Evolutionary conservation across 2,888 invertebrate genomes (phyloP).

Genomic region (Luffia ferchaultella): DNA sequence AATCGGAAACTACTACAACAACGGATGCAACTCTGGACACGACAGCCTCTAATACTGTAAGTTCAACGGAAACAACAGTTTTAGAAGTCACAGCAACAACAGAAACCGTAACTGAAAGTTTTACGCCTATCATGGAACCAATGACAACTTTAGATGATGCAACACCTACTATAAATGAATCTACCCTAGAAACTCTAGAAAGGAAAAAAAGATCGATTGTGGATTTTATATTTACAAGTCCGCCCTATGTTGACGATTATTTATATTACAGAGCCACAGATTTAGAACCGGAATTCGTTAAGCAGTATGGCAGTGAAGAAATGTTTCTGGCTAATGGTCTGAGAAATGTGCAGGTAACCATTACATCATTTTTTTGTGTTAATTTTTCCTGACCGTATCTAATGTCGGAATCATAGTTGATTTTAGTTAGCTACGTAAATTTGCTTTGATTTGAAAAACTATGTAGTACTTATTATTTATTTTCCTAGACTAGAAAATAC

Average conservation of each 20-base stretch:
- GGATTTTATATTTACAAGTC: constrained; percentile 47
- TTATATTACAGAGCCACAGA: constrained; percentile 43
- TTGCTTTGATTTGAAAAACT: too few relatives aligned
- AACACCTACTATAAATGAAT: constrained; percentile 21
- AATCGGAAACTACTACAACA: constrained; percentile 10
- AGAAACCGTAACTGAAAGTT: background rate
- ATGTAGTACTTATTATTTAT: too few relatives aligned
- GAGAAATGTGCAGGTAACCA: constrained; percentile 48
- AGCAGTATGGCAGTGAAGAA: constrained; percentile 26
- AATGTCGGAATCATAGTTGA: too few relatives aligned
- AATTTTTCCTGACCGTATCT: too few relatives aligned
- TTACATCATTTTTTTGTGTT: too few relatives aligned
- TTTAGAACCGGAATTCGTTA: constrained; percentile 30
- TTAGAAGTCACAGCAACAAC: constrained; percentile 3
- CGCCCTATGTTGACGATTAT: constrained; percentile 43
- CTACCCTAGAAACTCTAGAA: constrained; percentile 37
- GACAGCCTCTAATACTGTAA: too few relatives aligned
- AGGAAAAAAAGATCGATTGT: constrained; percentile 48
- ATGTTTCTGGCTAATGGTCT: constrained; percentile 52
- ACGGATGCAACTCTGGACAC: constrained; percentile 3
- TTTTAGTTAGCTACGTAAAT: too few relatives aligned
- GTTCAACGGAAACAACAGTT: constrained; percentile 1
- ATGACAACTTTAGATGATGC: constrained; percentile 13
- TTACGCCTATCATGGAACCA: background rate
- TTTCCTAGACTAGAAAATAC: too few relatives aligned